Evolutionary conservation across 2,113 vertebrate species (phyloP), one percentile per base, ranked within the genome.

Genomic region (Plectropomus leopardus): DNA sequence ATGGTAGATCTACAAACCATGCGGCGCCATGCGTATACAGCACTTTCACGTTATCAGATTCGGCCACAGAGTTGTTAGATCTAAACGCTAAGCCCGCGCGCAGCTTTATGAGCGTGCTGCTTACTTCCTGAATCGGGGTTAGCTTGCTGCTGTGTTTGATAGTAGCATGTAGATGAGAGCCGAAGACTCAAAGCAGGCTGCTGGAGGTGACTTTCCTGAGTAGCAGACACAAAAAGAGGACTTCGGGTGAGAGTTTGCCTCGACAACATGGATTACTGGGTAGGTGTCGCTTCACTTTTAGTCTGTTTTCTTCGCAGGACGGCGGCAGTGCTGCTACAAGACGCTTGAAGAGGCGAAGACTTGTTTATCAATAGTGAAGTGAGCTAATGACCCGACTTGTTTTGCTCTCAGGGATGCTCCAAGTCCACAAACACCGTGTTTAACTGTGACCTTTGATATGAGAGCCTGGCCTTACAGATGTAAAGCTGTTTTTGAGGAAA

Each of bases 251-350:
- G 51, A 68, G 17, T 63, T 78, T 58, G 28, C 63, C 65, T 70
- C 73, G 84, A 84, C 84, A 80, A 76, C 86, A 95, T 95, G 95
- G 93, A 94, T 70, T 94, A 94, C 86, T 88, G 84, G 94, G 95
- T 96, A 84, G 79, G 94, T 92, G 54, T 58, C 23, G 36, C 16
- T 54, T 75, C 10, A 66, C 68, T 75, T 40, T 65, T 7, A 2
- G 11, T 17, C 3, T n/a, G 26, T 78, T 57, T 61, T 45, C 3
- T 30, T 17, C 23, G 36, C 26, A 4, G 47, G 40, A 30, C 58
- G 60, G 28, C 40, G 78, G 67, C 58, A 64, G 40, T 7, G 72
- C 28, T 24, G 83, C 63, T 60, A 15, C 17, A 28, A 85, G 68
- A 57, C 36, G 51, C 58, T 15, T 1, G 7, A 42, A 11, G 54